phyloP scores from a whole-genome alignment of 2,888 invertebrate genomes.

The Epirrhoe alternata region DNA sequence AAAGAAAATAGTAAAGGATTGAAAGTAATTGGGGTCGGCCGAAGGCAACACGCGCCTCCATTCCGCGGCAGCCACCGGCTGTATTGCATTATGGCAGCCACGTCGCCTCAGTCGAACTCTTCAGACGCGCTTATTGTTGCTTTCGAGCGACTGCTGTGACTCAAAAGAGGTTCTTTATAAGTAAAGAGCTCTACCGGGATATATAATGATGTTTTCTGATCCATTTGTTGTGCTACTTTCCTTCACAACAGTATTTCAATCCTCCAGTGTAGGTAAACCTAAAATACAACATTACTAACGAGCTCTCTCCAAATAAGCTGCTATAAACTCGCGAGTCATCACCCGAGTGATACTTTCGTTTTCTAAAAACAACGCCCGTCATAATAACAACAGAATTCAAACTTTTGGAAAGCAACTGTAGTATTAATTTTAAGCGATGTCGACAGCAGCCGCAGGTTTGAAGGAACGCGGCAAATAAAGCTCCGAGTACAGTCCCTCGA shows the following conservation, averaged over 20 bases:
- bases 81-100: not conserved
- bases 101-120: not conserved
- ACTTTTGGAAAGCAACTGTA: not conserved
- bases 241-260: not conserved
- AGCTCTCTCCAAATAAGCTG: not conserved
- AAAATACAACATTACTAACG: not conserved
- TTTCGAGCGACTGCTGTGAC: not conserved
- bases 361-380: not conserved
- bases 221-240: not conserved
- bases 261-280: not conserved
- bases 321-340: constrained; percentile 20
- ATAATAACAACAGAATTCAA: not conserved
- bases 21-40: not conserved
- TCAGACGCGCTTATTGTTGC: not conserved
- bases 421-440: not conserved
- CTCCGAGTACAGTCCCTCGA: constrained; percentile 12
- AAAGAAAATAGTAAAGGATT: not conserved
- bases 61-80: not conserved
- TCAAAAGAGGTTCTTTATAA: not conserved
- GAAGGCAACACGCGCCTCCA: constrained; percentile 7
- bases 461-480: constrained; percentile 20
- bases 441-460: not conserved
- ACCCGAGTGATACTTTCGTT: not conserved
- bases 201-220: not conserved
- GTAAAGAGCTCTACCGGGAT: not conserved